Percentiles rank a stretch among this genome's conserved stretches.
phyloP scores from a whole-genome alignment of 2,888 invertebrate genomes.

The Volucella zonaria region DNA sequence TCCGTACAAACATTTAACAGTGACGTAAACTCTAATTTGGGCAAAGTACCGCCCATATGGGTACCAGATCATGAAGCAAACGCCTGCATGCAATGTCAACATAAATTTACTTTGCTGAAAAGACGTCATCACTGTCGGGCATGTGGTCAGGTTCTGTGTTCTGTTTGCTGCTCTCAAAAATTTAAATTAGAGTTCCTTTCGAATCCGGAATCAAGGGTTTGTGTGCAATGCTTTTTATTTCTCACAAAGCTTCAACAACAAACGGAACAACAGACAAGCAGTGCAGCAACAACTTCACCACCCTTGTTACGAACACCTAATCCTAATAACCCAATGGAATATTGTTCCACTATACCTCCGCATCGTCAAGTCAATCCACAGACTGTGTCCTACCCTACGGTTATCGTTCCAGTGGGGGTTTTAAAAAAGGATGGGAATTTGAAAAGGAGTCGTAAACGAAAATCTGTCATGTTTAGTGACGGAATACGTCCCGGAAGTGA shows the following conservation, averaged over 20 bases:
- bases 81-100: constrained; percentile 92
- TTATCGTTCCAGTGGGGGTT: constrained; percentile 94
- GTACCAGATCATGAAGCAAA: constrained; percentile 92
- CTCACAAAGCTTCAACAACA: constrained; percentile 82
- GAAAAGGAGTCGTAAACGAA: constrained; percentile 84
- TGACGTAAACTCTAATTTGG: constrained; percentile 83
- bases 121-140: constrained; percentile 94
- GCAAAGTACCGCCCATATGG: constrained; percentile 92
- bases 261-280: constrained; percentile 26
- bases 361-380: constrained; percentile 86
- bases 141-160: constrained; percentile 92
- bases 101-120: constrained; percentile 91
- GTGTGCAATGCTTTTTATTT: constrained; percentile 87
- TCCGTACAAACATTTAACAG: neutral
- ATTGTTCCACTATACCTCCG: constrained; percentile 92
- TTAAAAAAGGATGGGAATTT: constrained; percentile 85
- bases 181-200: constrained; percentile 89
- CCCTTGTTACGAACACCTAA: constrained; percentile 85
- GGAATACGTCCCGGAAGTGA: constrained; percentile 93
- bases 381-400: constrained; percentile 84
- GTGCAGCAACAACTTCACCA: constrained; percentile 45
- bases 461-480: constrained; percentile 94
- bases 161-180: constrained; percentile 89
- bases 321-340: constrained; percentile 94
- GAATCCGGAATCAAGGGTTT: constrained; percentile 90